Evolutionary conservation across 2,888 invertebrate genomes (phyloP), one percentile per base, ranked within the genome.

Genomic region (Flabesymbios commensalis): DNA sequence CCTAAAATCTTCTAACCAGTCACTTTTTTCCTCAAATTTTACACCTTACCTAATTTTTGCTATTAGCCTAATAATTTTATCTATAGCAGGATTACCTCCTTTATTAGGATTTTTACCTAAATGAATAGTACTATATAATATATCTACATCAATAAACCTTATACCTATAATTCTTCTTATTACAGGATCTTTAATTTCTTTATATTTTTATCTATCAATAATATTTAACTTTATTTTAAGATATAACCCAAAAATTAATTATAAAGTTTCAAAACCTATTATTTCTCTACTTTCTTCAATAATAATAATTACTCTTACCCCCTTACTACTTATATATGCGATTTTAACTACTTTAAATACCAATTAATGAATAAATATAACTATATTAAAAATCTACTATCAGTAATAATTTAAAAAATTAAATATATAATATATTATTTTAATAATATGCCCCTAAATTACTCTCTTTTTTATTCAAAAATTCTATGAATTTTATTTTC

Each of bases 401-500:
- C 31, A 52, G 29, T 33, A 48, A 48, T 26, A 14, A 32, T 32
- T 41, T 54, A 7, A 52, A 52, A 33, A 33, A 52, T 32, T 52
- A 26, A 14, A 52, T 32, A 19, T 52, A n/a, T 33, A 19, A 31
- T 26, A 39, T 41, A 36, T 19, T 32, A 54, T n/a, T 29, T 54
- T 28, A 45, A 19, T 64, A 64, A 58, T 49, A 61, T 61, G 61
- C 31, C 2, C n/a, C n/a, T 3, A 65, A 65, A 63, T 60, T 32
- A 39, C 41, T 61, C 63, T 61, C 55, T 60, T 65, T 63, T 65
- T 63, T 63, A 49, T 55, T 63, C 63, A 61, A 52, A 54, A 49
- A 65, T 64, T 43, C 33, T 19, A 17, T 19, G 29, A 36, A 19
- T 26, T 57, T 36, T 57, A 49, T 31, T 28, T 39, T 57, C n/a